phyloP scores from a whole-genome alignment of 2,888 invertebrate genomes.

The Phragmatobia fuliginosa region DNA sequence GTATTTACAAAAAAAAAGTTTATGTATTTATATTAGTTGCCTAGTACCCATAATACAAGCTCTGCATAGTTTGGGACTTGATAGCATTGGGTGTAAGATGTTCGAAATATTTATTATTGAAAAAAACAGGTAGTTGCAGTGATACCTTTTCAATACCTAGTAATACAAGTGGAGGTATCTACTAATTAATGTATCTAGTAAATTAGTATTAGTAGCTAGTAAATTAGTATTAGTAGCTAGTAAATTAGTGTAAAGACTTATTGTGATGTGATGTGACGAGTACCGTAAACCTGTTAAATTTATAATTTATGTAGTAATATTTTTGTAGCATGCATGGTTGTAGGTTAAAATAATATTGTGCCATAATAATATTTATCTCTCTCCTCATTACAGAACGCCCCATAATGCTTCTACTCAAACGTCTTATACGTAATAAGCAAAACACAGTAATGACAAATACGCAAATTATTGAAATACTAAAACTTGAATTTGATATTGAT shows the following conservation, averaged over 20 bases:
- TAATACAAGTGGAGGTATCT: neutral
- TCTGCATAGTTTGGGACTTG: too few relatives aligned
- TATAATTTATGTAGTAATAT: too few relatives aligned
- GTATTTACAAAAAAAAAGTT: too few relatives aligned
- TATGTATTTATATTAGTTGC: too few relatives aligned
- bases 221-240: neutral
- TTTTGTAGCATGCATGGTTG: neutral
- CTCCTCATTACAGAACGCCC: constrained; percentile 65
- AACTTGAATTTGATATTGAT: constrained; percentile 67
- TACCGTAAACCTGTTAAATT: neutral
- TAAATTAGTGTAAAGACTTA: neutral
- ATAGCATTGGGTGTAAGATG: too few relatives aligned
- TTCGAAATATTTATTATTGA: too few relatives aligned
- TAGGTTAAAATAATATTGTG: neutral
- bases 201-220: neutral
- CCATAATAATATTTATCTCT: neutral
- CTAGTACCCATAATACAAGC: too few relatives aligned
- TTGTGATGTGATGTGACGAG: neutral
- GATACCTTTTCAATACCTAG: neutral
- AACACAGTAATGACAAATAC: constrained; percentile 72
- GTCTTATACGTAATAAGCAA: constrained; percentile 67
- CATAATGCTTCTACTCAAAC: constrained; percentile 67
- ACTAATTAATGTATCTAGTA: too few relatives aligned
- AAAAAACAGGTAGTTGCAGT: too few relatives aligned
- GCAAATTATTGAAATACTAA: constrained; percentile 69